Evolutionary conservation across 2,888 invertebrate species (phyloP), one percentile per base, ranked within the genome.

Genomic region (Margaritifera margaritifera): DNA sequence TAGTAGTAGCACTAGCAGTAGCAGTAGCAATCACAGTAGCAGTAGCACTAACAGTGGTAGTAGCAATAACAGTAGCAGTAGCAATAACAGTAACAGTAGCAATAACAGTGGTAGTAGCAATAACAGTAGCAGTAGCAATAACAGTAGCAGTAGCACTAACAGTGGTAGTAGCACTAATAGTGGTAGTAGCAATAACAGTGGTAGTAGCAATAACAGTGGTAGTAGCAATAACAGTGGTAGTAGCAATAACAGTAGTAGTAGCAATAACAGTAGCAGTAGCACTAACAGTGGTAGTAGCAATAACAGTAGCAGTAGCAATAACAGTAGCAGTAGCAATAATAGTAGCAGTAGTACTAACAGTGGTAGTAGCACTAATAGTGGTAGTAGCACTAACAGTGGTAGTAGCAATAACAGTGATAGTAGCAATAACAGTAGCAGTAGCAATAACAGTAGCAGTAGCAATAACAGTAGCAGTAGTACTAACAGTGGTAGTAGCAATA

Each of bases 81-180:
- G 61, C 31, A 61, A 42, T 61, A 61, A 42, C 31, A 61, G 61
- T 61, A 61, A 42, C 31, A 61, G 61, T 61, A 61, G 61, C 31
- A 61, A 42, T 61, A 61, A 42, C 22, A 61, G 61, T 42, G 31
- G 31, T 42, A 61, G 61, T 42, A 61, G 61, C 22, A 61, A 42
- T 42, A 61, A 42, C 22, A 61, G 61, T 61, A 61, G 61, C 22
- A 61, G 61, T 61, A 61, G 61, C 31, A 27, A 42, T 61, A 61
- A 42, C 31, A 61, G 61, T 31, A 61, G 61, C 31, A 61, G 61
- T 61, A 61, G 61, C n/a, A n/a, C n/a, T 25, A 61, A 42, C 31
- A 27, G 61, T 61, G 15, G 61, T 61, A 27, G 61, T 61, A 27
- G 31, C 31, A 61, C 27, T 31, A 61, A 22, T 22, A 58, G 22